phyloP scores from a whole-genome alignment of 2,888 invertebrate species.

The Drosophila siamana region DNA sequence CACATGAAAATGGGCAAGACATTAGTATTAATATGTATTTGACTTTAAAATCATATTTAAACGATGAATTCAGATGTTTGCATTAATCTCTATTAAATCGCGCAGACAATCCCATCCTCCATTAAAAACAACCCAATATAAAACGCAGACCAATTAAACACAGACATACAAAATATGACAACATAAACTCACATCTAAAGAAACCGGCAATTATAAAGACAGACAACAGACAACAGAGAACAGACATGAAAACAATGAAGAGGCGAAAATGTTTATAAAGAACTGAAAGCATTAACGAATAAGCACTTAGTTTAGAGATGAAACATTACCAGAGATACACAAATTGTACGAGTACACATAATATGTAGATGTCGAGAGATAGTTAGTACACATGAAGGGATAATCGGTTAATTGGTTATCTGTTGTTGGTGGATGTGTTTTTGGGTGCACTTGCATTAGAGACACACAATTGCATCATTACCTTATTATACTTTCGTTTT shows the following conservation, averaged over 20 bases:
- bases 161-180: neutral
- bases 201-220: neutral
- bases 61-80: neutral
- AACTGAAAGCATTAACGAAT: slow-evolving; percentile 6
- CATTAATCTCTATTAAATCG: neutral
- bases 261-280: slow-evolving; percentile 12
- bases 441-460: neutral
- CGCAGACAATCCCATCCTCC: neutral
- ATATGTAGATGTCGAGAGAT: neutral
- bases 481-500: slow-evolving; percentile 97
- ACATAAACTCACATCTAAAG: slow-evolving; percentile 7
- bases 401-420: slow-evolving; percentile 7
- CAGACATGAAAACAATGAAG: slow-evolving; percentile 3
- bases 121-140: neutral
- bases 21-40: slow-evolving; percentile 25
- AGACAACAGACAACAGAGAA: slow-evolving; percentile 4
- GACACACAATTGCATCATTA: slow-evolving; percentile 85
- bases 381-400: slow-evolving; percentile 18
- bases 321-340: slow-evolving; percentile 11
- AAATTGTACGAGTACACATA: neutral
- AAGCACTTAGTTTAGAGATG: slow-evolving; percentile 1
- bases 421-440: slow-evolving; percentile 8
- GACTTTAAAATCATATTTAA: neutral
- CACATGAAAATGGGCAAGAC: slow-evolving; percentile 14
- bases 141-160: neutral